Conservation (phyloP, 2,797 vertebrate genomes). For the Hemitrygon akajei region DNA sequence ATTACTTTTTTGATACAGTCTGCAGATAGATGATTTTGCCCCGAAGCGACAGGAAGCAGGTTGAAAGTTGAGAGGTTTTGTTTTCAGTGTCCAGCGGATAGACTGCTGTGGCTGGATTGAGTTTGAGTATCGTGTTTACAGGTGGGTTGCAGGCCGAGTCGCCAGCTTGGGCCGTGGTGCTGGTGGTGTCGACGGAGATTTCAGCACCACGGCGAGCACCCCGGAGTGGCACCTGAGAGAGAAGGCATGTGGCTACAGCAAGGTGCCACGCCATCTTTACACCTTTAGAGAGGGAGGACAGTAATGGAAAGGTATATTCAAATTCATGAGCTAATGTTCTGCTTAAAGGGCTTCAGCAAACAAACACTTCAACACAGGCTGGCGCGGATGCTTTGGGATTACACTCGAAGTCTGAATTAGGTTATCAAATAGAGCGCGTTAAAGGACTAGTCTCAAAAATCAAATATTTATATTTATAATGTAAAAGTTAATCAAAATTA, state of each 20-base stretch:
- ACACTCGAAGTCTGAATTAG: not conserved
- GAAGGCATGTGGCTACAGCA: not conserved
- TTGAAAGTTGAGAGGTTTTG: not conserved
- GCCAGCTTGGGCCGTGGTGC: too few species aligned
- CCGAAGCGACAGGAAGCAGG: not conserved
- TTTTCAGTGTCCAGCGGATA: too few species aligned
- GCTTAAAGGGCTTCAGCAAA: not conserved
- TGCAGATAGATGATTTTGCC: not conserved
- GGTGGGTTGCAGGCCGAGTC: not conserved
- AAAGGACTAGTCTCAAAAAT: not conserved
- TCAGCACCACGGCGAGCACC: slow-evolving; percentile 29
- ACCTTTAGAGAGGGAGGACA: not conserved
- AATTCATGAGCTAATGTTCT: not conserved
- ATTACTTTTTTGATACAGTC: not conserved
- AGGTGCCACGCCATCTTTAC: too few species aligned
- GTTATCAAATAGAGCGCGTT: not conserved
- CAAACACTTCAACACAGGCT: not conserved
- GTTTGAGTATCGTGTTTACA: not conserved
- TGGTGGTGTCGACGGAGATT: not conserved
- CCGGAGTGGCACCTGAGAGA: not conserved
- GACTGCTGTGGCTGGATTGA: not conserved
- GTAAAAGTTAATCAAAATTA: not conserved
- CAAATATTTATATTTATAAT: not conserved
- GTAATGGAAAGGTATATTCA: not conserved
- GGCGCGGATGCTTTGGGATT: not conserved